Evolutionary conservation across 2,797 vertebrate species (phyloP), one percentile per base, ranked within the genome.

Genomic region (Paedocypris micromegethes): DNA sequence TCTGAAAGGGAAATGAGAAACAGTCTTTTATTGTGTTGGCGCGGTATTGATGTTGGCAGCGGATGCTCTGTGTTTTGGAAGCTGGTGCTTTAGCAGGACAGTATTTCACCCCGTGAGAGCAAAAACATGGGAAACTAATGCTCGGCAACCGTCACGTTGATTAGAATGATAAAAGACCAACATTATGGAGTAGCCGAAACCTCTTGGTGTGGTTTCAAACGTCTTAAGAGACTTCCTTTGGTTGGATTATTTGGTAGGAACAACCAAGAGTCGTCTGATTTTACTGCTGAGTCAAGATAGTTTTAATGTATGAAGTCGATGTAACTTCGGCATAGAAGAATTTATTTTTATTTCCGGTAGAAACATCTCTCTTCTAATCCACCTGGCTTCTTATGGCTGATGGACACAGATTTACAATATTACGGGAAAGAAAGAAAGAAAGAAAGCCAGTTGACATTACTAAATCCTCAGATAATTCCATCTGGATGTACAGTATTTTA

Each of bases 41-140:
- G 52, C 43, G 63, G 48, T 66, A 52, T 77, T 77, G 72, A 55
- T 69, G 53, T 77, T 77, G 75, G 75, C 72, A 23, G 7, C 46
- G 46, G 66, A 58, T 59, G 58, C 3, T 69, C 72, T 74, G 72
- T 72, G 55, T 72, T 67, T 69, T 77, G 72, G 75, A 74, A 37
- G 68, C 37, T 41, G 67, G 40, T 64, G 60, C 60, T 65, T 23
- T 9, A 57, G 61, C 60, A 71, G 59, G 50, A 53, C 51, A 69
- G 58, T 6, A 2, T 60, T 38, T 9, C 43, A 40, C 48, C 64
- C 23, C 23, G 3, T 61, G 65, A 53, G 43, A 55, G 53, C 51
- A 58, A 54, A 69, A 66, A 38, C 62, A 69, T 49, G 49, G 66
- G 70, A 77, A 59, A 8, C 8, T 51, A 41, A 65, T 37, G 54